A percentile compares a stretch with the other conserved stretches of the same genome.
Evolutionary conservation across 2,797 vertebrate genomes (phyloP).

Genomic region (Rhadinocentrus ornatus): DNA sequence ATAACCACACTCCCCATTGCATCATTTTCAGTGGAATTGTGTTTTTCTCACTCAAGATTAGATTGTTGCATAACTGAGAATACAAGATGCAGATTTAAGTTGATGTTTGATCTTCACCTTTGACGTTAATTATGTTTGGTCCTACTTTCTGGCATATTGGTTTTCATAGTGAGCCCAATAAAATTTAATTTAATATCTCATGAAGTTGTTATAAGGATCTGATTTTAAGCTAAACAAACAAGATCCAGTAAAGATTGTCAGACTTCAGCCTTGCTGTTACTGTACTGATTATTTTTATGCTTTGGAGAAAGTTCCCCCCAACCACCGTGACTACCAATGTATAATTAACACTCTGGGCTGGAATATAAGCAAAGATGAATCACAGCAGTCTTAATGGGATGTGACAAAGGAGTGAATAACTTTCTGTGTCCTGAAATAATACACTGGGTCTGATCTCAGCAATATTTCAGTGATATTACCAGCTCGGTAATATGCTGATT

Average conservation of each 20-base stretch:
- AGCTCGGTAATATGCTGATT: slow-evolving; percentile 33
- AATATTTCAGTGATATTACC: slow-evolving; percentile 17
- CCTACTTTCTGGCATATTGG: too few relatives aligned
- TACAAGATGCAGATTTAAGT: too few relatives aligned
- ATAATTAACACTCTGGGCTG: slow-evolving; percentile 1
- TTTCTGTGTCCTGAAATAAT: slow-evolving; percentile 32
- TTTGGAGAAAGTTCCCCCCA: background rate
- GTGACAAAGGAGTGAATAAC: slow-evolving; percentile 32
- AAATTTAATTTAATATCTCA: too few relatives aligned
- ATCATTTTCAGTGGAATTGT: too few relatives aligned
- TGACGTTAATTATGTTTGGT: too few relatives aligned
- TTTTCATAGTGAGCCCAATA: too few relatives aligned
- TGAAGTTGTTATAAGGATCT: too few relatives aligned
- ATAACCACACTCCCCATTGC: too few relatives aligned
- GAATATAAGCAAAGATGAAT: slow-evolving; percentile 15
- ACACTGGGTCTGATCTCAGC: slow-evolving; percentile 33
- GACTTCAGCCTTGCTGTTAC: background rate
- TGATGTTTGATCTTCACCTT: too few relatives aligned
- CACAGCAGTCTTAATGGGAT: slow-evolving; percentile 17
- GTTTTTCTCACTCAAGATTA: too few relatives aligned
- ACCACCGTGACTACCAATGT: background rate
- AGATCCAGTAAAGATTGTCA: background rate
- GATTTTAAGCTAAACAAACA: background rate
- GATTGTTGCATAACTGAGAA: too few relatives aligned
- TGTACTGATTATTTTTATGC: background rate